Base-by-base conservation (phyloP, 2,113 vertebrate species). In the Petrocephalus microphthalmus region DNA sequence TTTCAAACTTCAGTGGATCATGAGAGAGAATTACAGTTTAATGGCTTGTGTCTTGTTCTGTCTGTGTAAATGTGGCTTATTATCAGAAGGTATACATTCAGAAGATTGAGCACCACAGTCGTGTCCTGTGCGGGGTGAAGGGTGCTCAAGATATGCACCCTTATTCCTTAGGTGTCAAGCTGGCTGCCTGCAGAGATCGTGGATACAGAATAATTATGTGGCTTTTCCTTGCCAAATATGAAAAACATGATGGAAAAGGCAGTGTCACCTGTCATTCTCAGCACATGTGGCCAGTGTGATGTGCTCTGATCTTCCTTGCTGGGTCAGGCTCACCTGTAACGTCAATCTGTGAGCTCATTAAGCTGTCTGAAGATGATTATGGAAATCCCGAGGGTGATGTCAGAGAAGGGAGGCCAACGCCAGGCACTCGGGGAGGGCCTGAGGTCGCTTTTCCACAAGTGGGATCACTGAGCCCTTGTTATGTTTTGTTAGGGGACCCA, bases 81-180 rank as follows among this genome's bases (percentile, higher is more conserved):
- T 92, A 86, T 51, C 33, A 84, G 91, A 91, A 89, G 91, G 91
- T 89, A 85, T 90, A 93, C 49, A 89, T 93, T 90, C 88, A 54
- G 88, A 67, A 47, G 90, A 87, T 90, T 33, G 33, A 42, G 71
- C 25, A n/a, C n/a, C 60, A 45, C 29, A 11, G 10, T 60, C 22
- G 10, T 81, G 19, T 81, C 37, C 1, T 22, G 29, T 25, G 6
- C 2, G 2, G 33, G 71, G 71, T 84, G 20, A 25, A 15, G 81
- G 8, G 22, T 84, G 42, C 20, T 84, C 11, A 51, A 11, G 42
- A 51, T 84, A 7, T 6, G 1, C 10, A 5, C 33, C 15, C 33
- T 19, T 53, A 13, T 42, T 78, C 13, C 29, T 78, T 78, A 42
- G 33, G 33, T 42, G 33, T 78, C 5, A 42, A 19, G 71, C 11